These are phyloP conservation scores for Thalpophila matura DNA, from an alignment of 2,888 invertebrate genomes.

Conservation along the genomic window DNA sequence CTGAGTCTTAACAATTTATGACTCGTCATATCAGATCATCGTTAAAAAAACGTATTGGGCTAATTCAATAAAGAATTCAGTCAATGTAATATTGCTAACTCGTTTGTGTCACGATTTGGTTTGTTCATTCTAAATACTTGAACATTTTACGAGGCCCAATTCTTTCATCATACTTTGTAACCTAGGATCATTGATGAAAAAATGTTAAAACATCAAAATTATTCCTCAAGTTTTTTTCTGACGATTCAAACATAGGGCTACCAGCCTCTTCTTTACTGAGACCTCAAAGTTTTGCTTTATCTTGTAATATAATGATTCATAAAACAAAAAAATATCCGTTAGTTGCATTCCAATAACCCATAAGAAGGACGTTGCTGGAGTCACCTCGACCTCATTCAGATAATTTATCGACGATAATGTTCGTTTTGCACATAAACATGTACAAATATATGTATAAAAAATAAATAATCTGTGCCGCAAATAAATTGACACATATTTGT, in stretches of 20 bases:
- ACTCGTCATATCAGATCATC: slow-evolving; percentile 32
- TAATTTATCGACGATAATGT: slow-evolving; percentile 29
- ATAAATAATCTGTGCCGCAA: slow-evolving; percentile 34
- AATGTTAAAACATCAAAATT: neutral
- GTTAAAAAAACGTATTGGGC: slow-evolving; percentile 26
- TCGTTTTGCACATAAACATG: slow-evolving; percentile 29
- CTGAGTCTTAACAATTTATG: slow-evolving; percentile 33
- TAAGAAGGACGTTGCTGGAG: slow-evolving; percentile 37
- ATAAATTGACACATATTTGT: slow-evolving; percentile 54
- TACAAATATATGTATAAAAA: slow-evolving; percentile 29
- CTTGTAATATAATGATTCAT: neutral
- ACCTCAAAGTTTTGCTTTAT: too few species aligned
- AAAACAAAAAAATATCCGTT: slow-evolving; percentile 21
- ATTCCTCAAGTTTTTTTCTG: slow-evolving; percentile 7
- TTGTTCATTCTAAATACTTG: too few species aligned
- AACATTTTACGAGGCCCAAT: neutral
- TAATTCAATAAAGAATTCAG: slow-evolving; percentile 29
- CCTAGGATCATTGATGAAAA: too few species aligned
- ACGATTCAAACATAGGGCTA: neutral
- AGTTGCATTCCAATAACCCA: slow-evolving; percentile 20
- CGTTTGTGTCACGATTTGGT: too few species aligned
- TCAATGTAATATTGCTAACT: too few species aligned
- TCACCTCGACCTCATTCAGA: slow-evolving; percentile 59
- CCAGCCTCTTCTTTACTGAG: neutral
- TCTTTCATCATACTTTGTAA: too few species aligned